Percentiles rank a stretch among this genome's conserved stretches.
These are phyloP conservation scores for Melanchra persicariae DNA, from an alignment of 2,888 invertebrate genomes.

Conservation along the genomic window DNA sequence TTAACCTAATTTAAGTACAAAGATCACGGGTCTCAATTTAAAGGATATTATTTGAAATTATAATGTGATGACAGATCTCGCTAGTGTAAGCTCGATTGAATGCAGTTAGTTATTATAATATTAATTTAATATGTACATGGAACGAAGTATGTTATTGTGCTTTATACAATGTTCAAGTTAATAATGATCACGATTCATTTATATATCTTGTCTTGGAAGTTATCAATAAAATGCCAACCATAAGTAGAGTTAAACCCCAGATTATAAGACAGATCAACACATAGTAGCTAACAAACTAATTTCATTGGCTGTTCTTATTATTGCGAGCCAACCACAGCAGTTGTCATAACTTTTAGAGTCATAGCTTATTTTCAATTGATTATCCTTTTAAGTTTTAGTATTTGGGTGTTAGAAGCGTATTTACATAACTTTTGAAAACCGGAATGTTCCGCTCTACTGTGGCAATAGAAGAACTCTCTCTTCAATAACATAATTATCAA, in stretches of 20 bases:
- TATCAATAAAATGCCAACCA: slow-evolving; percentile 53
- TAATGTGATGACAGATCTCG: slow-evolving; percentile 76
- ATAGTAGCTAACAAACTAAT: background rate
- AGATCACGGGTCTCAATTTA: slow-evolving; percentile 76
- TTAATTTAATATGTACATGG: slow-evolving; percentile 63
- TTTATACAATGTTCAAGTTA: slow-evolving; percentile 56
- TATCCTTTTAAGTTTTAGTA: slow-evolving; percentile 2
- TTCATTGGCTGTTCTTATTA: background rate
- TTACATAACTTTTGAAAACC: slow-evolving; percentile 64
- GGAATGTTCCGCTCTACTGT: slow-evolving; percentile 69
- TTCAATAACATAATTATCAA: slow-evolving; percentile 68
- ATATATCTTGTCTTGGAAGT: slow-evolving; percentile 38
- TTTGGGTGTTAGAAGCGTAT: slow-evolving; percentile 62
- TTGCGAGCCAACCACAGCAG: background rate
- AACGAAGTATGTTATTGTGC: slow-evolving; percentile 57
- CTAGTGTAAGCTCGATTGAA: slow-evolving; percentile 63
- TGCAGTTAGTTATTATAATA: slow-evolving; percentile 53
- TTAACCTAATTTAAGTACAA: slow-evolving; percentile 87
- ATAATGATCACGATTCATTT: slow-evolving; percentile 47
- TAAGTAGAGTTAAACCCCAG: slow-evolving; percentile 49
- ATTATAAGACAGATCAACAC: background rate
- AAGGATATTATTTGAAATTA: slow-evolving; percentile 56
- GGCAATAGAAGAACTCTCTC: slow-evolving; percentile 58
- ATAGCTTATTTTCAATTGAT: background rate
- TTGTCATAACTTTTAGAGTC: background rate